These are phyloP conservation scores for Chloropsis cyanopogon DNA, from an alignment of 2,113 vertebrate species.

Conservation along the genomic window DNA sequence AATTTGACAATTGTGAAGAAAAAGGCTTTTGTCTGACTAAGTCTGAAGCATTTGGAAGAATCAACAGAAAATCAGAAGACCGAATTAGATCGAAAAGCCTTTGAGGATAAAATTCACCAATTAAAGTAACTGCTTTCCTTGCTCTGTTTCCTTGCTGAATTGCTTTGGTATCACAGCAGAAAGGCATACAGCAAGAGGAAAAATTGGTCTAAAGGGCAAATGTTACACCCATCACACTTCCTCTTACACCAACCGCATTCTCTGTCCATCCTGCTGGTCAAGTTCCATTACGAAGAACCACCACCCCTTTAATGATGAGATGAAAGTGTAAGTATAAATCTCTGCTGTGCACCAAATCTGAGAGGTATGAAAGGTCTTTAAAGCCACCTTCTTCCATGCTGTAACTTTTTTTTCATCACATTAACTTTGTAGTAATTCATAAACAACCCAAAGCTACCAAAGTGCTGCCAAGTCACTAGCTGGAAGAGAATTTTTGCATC, in stretches of 20 bases:
- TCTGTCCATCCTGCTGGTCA: neutral
- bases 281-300: neutral
- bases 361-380: neutral
- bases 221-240: neutral
- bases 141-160: neutral
- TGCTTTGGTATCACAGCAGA: neutral
- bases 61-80: conserved; percentile 42
- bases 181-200: neutral
- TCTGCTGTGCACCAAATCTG: neutral
- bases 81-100: conserved; percentile 16
- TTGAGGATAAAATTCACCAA: conserved; percentile 21
- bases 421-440: neutral
- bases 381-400: neutral
- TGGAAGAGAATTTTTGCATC: neutral
- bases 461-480: neutral
- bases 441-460: neutral
- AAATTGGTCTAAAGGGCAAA: neutral
- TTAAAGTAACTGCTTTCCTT: neutral
- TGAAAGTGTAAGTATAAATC: neutral
- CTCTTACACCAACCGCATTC: neutral
- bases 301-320: neutral
- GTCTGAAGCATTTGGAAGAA: conserved; percentile 37
- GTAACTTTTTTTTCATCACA: neutral
- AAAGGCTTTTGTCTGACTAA: conserved; percentile 40
- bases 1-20: conserved; percentile 66